Evolutionary conservation across 2,797 vertebrate species (phyloP).

Genomic region (Natrix natrix): DNA sequence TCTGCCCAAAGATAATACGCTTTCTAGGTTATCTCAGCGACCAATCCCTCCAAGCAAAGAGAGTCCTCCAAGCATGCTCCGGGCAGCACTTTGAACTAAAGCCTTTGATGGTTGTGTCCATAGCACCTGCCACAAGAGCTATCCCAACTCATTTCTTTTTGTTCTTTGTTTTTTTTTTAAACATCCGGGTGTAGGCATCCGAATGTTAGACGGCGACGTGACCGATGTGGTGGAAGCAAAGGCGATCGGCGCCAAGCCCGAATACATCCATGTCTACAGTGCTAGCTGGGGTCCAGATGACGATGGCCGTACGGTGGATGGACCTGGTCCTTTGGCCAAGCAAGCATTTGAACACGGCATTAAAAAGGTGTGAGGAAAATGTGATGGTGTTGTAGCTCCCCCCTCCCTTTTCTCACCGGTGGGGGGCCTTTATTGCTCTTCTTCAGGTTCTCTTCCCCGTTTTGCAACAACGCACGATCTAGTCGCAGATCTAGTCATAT

Average conservation of each 20-base stretch:
- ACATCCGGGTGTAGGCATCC: constrained; percentile 68
- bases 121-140: constrained; percentile 38
- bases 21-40: neutral
- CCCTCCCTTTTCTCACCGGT: neutral
- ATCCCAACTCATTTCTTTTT: constrained; percentile 54
- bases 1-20: neutral
- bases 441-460: neutral
- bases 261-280: constrained; percentile 82
- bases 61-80: constrained; percentile 10
- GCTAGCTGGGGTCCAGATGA: constrained; percentile 82
- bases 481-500: no score
- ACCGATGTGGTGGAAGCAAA: constrained; percentile 82
- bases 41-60: neutral
- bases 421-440: neutral
- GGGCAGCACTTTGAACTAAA: constrained; percentile 24
- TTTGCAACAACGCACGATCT: neutral
- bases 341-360: constrained; percentile 86
- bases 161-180: neutral
- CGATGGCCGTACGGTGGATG: constrained; percentile 79
- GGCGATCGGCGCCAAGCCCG: constrained; percentile 78
- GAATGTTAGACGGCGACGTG: constrained; percentile 81
- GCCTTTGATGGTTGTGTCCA: constrained; percentile 46
- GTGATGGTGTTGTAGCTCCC: neutral
- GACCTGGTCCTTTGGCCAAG: constrained; percentile 76
- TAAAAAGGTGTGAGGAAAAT: constrained; percentile 79